These are phyloP conservation scores for Dunckerocampus dactyliophorus DNA, from an alignment of 2,113 vertebrate species.

Conservation along the genomic window DNA sequence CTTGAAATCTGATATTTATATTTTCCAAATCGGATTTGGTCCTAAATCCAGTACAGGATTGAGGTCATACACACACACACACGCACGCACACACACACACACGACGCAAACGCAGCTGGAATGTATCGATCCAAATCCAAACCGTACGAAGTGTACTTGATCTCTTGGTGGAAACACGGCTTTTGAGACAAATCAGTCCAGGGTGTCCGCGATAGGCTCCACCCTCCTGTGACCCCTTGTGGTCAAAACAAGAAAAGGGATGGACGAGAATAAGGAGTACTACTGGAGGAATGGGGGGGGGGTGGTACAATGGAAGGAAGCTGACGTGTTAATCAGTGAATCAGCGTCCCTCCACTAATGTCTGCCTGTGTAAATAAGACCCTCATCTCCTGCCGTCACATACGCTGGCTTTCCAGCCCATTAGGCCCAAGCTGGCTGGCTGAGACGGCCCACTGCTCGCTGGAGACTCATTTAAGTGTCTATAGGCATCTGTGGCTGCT, in stretches of 20 bases:
- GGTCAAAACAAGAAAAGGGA: neutral
- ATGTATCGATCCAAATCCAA: no score
- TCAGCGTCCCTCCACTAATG: conserved; percentile 74
- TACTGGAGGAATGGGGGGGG: conserved; percentile 11
- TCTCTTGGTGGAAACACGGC: no score
- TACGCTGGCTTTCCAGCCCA: conserved; percentile 93
- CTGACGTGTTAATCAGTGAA: conserved; percentile 77
- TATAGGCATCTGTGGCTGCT: conserved; percentile 96
- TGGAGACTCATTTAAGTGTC: conserved; percentile 95
- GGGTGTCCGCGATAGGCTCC: neutral
- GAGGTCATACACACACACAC: no score
- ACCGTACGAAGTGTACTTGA: no score
- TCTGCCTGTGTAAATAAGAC: conserved; percentile 92
- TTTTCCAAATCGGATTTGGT: no score
- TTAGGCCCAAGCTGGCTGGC: conserved; percentile 92
- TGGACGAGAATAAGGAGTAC: conserved; percentile 11
- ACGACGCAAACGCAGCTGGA: no score
- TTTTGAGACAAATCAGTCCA: neutral
- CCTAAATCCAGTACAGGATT: no score
- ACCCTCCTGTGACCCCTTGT: no score
- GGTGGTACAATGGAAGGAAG: conserved; percentile 20
- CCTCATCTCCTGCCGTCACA: conserved; percentile 86
- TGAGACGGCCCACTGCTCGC: conserved; percentile 83
- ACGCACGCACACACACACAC: no score
- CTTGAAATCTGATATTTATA: no score